Conservation (phyloP, 2,113 vertebrate genomes). For the Hipposideros armiger region DNA sequence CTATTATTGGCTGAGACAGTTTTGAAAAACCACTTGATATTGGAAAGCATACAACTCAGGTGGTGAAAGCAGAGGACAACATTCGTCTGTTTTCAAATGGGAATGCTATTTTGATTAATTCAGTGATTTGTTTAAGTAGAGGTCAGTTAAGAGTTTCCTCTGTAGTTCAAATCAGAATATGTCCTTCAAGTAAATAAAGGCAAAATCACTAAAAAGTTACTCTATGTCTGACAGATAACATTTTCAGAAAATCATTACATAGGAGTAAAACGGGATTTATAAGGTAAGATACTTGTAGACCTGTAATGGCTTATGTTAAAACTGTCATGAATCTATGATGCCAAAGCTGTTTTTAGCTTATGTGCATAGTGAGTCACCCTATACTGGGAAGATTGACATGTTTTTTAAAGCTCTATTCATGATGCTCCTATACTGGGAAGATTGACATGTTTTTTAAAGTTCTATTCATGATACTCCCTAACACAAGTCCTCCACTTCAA, state of each 20-base stretch:
- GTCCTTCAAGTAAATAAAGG: constrained; percentile 35
- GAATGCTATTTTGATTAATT: constrained; percentile 45
- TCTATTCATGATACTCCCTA: background rate
- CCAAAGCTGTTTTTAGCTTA: constrained; percentile 36
- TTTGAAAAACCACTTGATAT: constrained; percentile 43
- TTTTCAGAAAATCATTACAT: background rate
- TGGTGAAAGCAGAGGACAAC: background rate
- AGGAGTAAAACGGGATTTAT: constrained; percentile 28
- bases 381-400: background rate
- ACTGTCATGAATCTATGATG: background rate
- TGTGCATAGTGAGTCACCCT: background rate
- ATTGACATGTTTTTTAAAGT: background rate
- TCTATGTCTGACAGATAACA: constrained; percentile 29
- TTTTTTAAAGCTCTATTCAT: constrained; percentile 2
- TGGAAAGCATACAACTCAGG: background rate
- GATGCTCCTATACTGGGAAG: background rate
- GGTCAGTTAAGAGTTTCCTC: background rate
- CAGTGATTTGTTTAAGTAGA: constrained; percentile 4
- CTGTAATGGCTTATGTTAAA: background rate
- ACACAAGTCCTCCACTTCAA: background rate
- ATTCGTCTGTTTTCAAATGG: constrained; percentile 34
- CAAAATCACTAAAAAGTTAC: background rate
- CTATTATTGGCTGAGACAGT: background rate
- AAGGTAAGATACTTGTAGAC: constrained; percentile 4
- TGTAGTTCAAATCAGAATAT: constrained; percentile 41